Evolutionary conservation across 2,888 invertebrate species (phyloP).

Genomic region (Nasonovia ribisnigri): DNA sequence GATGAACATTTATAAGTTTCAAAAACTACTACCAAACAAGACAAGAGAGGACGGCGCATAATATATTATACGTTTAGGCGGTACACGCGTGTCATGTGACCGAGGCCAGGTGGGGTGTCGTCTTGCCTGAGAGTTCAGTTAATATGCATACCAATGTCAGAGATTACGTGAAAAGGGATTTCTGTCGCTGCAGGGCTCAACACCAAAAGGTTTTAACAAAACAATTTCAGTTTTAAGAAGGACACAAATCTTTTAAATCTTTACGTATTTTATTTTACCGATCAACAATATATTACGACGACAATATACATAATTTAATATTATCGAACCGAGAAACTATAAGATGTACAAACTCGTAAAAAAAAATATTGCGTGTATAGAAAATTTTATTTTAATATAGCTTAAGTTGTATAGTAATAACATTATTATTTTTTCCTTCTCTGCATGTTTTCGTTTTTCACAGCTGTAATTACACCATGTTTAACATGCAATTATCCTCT

Average conservation of each 20-base stretch:
- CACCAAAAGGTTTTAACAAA: neutral
- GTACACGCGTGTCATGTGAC: neutral
- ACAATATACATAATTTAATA: neutral
- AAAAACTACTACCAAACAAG: neutral
- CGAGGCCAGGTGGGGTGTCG: neutral
- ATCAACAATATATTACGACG: neutral
- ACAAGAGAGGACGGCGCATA: neutral
- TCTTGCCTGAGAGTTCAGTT: neutral
- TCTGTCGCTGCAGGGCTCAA: neutral
- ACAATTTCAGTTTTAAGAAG: neutral
- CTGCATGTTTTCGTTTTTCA: neutral
- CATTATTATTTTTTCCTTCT: neutral
- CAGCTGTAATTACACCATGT: neutral
- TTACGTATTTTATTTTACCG: neutral
- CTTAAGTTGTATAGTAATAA: neutral
- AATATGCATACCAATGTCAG: neutral
- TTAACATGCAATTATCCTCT: neutral
- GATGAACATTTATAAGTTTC: neutral
- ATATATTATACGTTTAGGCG: neutral
- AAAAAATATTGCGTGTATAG: neutral
- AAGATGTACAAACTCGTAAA: too few relatives aligned
- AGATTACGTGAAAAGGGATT: neutral
- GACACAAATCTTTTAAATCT: neutral
- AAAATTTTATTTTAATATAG: neutral
- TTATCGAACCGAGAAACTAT: neutral